These are phyloP conservation scores for Shinisaurus crocodilurus DNA, from an alignment of 2,113 vertebrate genomes.

Conservation along the genomic window DNA sequence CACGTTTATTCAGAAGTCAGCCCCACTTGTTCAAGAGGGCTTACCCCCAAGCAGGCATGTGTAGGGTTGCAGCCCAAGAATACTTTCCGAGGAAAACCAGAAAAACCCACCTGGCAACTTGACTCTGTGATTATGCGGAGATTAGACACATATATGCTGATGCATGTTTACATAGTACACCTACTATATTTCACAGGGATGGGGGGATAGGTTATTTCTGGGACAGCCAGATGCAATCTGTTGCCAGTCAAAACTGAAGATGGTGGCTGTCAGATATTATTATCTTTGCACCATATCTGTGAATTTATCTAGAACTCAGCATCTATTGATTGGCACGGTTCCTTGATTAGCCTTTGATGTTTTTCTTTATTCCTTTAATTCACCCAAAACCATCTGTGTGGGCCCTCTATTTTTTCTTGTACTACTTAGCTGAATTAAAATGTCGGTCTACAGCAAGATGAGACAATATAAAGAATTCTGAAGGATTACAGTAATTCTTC, in stretches of 20 bases:
- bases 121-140: no score
- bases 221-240: background rate
- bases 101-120: background rate
- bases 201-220: background rate
- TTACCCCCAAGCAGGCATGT: background rate
- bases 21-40: background rate
- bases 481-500: conserved; percentile 6
- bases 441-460: background rate
- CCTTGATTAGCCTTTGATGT: background rate
- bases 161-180: background rate
- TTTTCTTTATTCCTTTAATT: background rate
- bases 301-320: background rate
- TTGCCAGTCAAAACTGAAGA: background rate
- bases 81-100: background rate
- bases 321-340: background rate
- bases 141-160: background rate
- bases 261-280: background rate
- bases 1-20: background rate
- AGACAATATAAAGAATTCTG: conserved; percentile 6
- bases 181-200: background rate
- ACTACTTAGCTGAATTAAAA: background rate
- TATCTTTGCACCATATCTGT: background rate
- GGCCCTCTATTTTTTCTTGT: background rate
- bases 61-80: background rate
- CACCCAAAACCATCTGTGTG: background rate